Evolutionary conservation across 2,113 vertebrate genomes (phyloP).

Genomic region (Spilogale gracilis): DNA sequence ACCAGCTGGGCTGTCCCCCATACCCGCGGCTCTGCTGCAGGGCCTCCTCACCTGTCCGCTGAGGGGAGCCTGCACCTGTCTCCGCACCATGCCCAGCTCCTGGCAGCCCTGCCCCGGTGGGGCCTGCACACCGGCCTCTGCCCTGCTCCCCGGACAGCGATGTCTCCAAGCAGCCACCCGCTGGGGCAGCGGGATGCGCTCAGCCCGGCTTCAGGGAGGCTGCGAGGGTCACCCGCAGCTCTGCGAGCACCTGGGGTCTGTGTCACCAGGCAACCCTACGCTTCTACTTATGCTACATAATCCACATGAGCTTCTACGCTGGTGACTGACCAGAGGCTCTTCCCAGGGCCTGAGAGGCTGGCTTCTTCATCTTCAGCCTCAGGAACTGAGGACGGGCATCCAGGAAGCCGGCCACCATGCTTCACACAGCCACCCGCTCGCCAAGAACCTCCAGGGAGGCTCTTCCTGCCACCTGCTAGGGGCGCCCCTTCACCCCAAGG

Average conservation of each 20-base stretch:
- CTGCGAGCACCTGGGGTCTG: not conserved
- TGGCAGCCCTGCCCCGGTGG: not conserved
- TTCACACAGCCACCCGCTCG: not conserved
- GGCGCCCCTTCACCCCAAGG: not conserved
- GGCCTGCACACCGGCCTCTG: not conserved
- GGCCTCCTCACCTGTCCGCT: not conserved
- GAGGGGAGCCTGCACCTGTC: too few species aligned
- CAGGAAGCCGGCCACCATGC: not conserved
- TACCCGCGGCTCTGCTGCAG: not conserved
- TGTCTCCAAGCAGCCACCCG: not conserved
- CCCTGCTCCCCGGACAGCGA: not conserved
- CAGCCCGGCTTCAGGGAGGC: not conserved
- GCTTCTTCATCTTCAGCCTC: slow-evolving; percentile 37
- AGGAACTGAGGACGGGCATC: not conserved
- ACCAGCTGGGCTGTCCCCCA: not conserved
- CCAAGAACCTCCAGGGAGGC: not conserved
- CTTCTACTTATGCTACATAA: not conserved
- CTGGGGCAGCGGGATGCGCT: not conserved
- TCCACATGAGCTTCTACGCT: not conserved
- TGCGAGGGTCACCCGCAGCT: too few species aligned
- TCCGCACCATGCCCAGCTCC: not conserved
- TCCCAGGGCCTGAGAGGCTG: not conserved
- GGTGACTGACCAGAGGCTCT: not conserved
- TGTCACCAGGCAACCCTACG: not conserved
- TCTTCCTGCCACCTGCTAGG: not conserved